Conservation (phyloP, 2,797 vertebrate species). For the Poeciliopsis infans region DNA sequence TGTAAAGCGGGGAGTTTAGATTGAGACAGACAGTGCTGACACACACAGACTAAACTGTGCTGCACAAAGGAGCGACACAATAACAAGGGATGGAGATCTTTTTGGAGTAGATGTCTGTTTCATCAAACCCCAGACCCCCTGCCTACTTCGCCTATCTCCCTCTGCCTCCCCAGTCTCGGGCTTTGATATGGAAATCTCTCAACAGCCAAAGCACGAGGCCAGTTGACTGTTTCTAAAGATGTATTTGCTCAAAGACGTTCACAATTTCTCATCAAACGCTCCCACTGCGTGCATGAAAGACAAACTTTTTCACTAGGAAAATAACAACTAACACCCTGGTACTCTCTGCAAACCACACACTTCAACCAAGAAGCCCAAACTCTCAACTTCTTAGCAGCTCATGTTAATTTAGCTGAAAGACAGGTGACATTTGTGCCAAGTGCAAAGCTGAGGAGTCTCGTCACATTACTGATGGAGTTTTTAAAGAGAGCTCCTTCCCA, state of each 20-base stretch:
- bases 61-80: slow-evolving; percentile 62
- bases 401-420: slow-evolving; percentile 44
- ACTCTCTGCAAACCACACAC: slow-evolving; percentile 41
- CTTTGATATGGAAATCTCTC: slow-evolving; percentile 83
- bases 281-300: slow-evolving; percentile 68
- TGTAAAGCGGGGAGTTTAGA: slow-evolving; percentile 64
- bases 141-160: slow-evolving; percentile 27
- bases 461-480: slow-evolving; percentile 27
- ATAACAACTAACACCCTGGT: slow-evolving; percentile 68
- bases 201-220: slow-evolving; percentile 69
- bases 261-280: slow-evolving; percentile 79
- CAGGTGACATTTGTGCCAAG: slow-evolving; percentile 43
- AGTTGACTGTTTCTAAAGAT: slow-evolving; percentile 77
- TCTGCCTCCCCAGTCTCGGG: slow-evolving; percentile 56
- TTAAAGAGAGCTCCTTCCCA: slow-evolving; percentile 20
- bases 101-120: slow-evolving; percentile 65
- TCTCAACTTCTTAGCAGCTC: slow-evolving; percentile 45
- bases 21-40: slow-evolving; percentile 71
- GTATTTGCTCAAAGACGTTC: slow-evolving; percentile 76
- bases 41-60: slow-evolving; percentile 75
- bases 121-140: slow-evolving; percentile 50
- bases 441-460: slow-evolving; percentile 13
- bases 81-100: slow-evolving; percentile 65
- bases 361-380: slow-evolving; percentile 44
- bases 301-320: slow-evolving; percentile 65